Base-by-base conservation (phyloP, 2,113 vertebrate species). In the Eretmochelys imbricata region DNA sequence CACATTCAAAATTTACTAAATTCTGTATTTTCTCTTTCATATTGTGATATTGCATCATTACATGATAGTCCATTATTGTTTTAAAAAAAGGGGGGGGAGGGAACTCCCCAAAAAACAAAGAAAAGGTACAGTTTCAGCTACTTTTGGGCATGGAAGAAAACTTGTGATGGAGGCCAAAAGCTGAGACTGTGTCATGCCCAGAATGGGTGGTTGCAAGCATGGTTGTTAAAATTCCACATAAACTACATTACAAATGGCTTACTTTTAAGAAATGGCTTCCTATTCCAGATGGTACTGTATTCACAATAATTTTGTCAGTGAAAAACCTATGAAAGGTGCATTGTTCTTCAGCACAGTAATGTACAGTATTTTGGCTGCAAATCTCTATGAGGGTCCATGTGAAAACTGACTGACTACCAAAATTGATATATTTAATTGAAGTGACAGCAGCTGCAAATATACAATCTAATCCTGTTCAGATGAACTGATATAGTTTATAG, bases 391-490 rank as follows among this genome's bases (percentile, higher is more conserved):
- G 8, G 10, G 11, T 75, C 38, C 10, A 46, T 25, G 19, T 48
- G 72, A 76, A 76, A 76, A 76, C 24, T 48, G 12, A 25, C 72
- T 76, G 72, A 76, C 38, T 46, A 27, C 72, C 38, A 76, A 42
- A 76, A 46, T 42, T 62, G 76, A 54, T 83, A 95, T 84, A 82
- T 35, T 46, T 12, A 78, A 53, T 35, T 83, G 55, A 84, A 89
- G 80, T 78, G 24, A 88, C 46, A 94, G 79, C 35, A 94, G 59
- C 54, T 87, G 54, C 51, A 94, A 91, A 84, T 85, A 84, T 31
- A 31, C 57, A 62, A 14, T 62, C 27, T 8, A 19, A 80, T 80
- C 49, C 79, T 51, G 49, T 35, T 20, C 31, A 5, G 6, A 51
- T 80, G 35, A 80, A 55, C n/a, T 54, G 35, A n/a, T 16, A 49